These are phyloP conservation scores for Gryon sp. DNA, from an alignment of 1,140 invertebrate species.

Conservation along the genomic window DNA sequence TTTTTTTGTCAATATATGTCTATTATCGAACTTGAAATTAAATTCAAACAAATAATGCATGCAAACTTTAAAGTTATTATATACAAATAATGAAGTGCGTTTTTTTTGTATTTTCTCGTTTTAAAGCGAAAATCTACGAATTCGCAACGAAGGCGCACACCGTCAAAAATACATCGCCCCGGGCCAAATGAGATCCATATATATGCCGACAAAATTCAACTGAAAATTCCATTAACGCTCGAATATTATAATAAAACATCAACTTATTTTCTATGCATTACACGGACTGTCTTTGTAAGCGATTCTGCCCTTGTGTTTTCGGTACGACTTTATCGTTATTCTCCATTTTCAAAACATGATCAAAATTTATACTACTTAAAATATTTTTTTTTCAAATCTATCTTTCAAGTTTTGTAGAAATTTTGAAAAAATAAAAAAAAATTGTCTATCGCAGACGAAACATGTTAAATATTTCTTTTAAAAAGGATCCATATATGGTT, in stretches of 20 bases:
- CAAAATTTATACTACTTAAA: too few species aligned
- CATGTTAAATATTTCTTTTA: too few species aligned
- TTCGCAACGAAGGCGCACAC: conserved; percentile 38
- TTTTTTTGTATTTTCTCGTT: conserved; percentile 28
- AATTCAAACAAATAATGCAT: conserved; percentile 6
- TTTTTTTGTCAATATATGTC: conserved; percentile 9
- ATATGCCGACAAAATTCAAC: conserved; percentile 41
- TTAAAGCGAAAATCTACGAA: conserved; percentile 36
- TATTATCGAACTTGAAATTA: background rate
- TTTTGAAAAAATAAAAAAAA: too few species aligned
- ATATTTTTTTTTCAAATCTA: too few species aligned
- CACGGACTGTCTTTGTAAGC: too few species aligned
- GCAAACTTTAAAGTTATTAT: conserved; percentile 19
- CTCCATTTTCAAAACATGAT: too few species aligned
- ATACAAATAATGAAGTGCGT: conserved; percentile 28
- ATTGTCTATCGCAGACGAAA: too few species aligned
- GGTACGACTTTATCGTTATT: too few species aligned
- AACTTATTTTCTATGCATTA: conserved; percentile 10
- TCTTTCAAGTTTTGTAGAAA: too few species aligned
- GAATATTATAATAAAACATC: conserved; percentile 49
- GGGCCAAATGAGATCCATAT: conserved; percentile 44
- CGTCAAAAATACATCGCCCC: conserved; percentile 56
- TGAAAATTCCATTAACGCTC: conserved; percentile 40
- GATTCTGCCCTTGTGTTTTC: too few species aligned
- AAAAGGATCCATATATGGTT: too few species aligned